phyloP scores from a whole-genome alignment of 2,888 invertebrate species.

The Acleris emargana region DNA sequence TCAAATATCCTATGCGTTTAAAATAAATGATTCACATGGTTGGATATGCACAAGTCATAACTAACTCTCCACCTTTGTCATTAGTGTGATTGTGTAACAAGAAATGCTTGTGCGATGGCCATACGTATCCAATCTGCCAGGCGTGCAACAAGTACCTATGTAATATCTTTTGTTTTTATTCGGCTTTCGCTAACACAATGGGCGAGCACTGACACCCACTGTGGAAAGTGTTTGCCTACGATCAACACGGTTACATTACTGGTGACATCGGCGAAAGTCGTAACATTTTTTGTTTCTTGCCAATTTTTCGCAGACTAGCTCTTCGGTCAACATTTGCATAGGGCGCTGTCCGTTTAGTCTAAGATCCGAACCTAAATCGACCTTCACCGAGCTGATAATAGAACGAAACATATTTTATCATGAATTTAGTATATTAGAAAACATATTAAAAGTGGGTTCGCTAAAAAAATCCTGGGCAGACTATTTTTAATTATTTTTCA shows the following conservation, averaged over 20 bases:
- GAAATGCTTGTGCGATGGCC: slow-evolving; percentile 30
- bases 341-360: slow-evolving; percentile 41
- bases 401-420: too few species aligned
- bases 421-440: too few species aligned
- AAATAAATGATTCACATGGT: slow-evolving; percentile 21
- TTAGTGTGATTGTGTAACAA: slow-evolving; percentile 36
- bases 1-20: slow-evolving; percentile 16
- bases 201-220: slow-evolving; percentile 64
- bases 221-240: slow-evolving; percentile 64
- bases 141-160: slow-evolving; percentile 44
- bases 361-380: too few species aligned
- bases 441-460: too few species aligned
- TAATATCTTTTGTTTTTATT: slow-evolving; percentile 68
- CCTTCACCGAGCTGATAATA: too few species aligned
- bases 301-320: slow-evolving; percentile 53
- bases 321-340: slow-evolving; percentile 60
- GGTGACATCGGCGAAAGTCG: slow-evolving; percentile 67
- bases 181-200: slow-evolving; percentile 74
- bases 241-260: slow-evolving; percentile 54
- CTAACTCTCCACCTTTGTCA: slow-evolving; percentile 35
- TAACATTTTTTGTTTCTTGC: slow-evolving; percentile 56
- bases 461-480: too few species aligned
- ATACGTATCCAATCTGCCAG: slow-evolving; percentile 35
- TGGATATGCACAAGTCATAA: slow-evolving; percentile 25
- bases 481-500: too few species aligned